phyloP scores from a whole-genome alignment of 53 echinoderm and acorn worm genomes.

The Echinometra lucunter region DNA sequence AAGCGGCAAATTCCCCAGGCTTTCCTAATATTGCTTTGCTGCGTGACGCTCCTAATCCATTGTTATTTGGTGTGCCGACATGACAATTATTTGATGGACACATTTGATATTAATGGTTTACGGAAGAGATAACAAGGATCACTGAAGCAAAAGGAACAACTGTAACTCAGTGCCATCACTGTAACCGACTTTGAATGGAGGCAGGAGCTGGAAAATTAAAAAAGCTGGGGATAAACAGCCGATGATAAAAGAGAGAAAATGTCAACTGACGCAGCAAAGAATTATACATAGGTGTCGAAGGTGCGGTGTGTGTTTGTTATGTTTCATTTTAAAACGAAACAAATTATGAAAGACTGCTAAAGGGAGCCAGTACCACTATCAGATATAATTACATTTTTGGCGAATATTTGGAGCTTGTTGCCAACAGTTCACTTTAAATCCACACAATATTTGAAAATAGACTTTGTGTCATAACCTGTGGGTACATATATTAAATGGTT shows the following conservation, averaged over 20 bases:
- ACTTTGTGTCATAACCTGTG: too few relatives aligned
- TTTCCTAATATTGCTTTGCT: background rate
- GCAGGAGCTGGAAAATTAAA: slow-evolving; percentile 60
- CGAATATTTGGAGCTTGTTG: background rate
- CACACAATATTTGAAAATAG: background rate
- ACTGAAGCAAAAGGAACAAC: slow-evolving; percentile 3
- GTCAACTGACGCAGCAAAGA: background rate
- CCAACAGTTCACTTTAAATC: background rate
- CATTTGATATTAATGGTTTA: slow-evolving; percentile 66
- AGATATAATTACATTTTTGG: background rate
- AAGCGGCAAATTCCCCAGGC: background rate
- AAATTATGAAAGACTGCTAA: background rate
- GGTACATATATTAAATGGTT: too few relatives aligned
- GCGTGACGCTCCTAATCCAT: slow-evolving; percentile 9
- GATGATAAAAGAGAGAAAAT: slow-evolving; percentile 8
- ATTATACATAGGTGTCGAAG: background rate
- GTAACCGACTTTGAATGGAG: slow-evolving; percentile 56
- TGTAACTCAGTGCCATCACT: slow-evolving; percentile 49
- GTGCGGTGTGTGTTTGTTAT: background rate
- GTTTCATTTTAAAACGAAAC: slow-evolving; percentile 28
- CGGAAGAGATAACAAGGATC: slow-evolving; percentile 33
- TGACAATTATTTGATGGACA: slow-evolving; percentile 61
- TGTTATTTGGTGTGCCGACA: slow-evolving; percentile 4
- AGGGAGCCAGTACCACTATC: background rate
- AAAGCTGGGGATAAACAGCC: background rate